Evolutionary conservation across 2,797 vertebrate genomes (phyloP), one percentile per base, ranked within the genome.

Genomic region (Arremon aurantiirostris): DNA sequence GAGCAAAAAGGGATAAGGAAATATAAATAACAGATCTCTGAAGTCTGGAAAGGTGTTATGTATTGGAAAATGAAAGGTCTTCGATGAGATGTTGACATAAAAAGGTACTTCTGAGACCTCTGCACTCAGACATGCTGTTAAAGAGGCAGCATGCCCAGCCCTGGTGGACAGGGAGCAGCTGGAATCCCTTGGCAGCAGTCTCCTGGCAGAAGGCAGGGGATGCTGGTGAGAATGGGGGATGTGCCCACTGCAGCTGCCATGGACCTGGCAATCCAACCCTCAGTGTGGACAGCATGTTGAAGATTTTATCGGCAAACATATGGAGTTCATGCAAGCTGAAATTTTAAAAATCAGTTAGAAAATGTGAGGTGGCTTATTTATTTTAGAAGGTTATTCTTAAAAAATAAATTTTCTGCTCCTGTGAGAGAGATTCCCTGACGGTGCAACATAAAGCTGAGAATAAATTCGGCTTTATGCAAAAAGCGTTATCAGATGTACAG

Each of bases 1-100:
- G 61, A 89, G 68, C 37, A 42, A 56, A 82, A 80, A 63, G 30
- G 55, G 22, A 42, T 82, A 91, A 85, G 19, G 27, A 95, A 95
- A 88, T 88, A 92, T 94, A 97, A 96, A 95, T 93, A 96, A 69
- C 56, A 93, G 52, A 76, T 76, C 42, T 66, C 86, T 93, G 90
- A 95, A 95, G 82, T 93, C 90, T 91, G 41, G 27, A 81, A 96
- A 97, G 81, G 86, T 93, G 78, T 46, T 63, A 50, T 55, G 49
- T 89, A 88, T 92, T 52, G 86, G 65, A 90, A 93, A 93, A 89
- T 49, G 28, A 80, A 93, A 94, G 52, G 47, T 46, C 14, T 88
- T 85, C 49, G 73, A 64, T 90, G 89, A 90, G 57, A 68, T 53
- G 50, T 57, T 90, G 63, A 90, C 75, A 52, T 75, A 91, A 82